Percentiles rank a stretch among this genome's conserved stretches.
phyloP scores from a whole-genome alignment of 2,797 vertebrate genomes.

The Rhinoraja longicauda region DNA sequence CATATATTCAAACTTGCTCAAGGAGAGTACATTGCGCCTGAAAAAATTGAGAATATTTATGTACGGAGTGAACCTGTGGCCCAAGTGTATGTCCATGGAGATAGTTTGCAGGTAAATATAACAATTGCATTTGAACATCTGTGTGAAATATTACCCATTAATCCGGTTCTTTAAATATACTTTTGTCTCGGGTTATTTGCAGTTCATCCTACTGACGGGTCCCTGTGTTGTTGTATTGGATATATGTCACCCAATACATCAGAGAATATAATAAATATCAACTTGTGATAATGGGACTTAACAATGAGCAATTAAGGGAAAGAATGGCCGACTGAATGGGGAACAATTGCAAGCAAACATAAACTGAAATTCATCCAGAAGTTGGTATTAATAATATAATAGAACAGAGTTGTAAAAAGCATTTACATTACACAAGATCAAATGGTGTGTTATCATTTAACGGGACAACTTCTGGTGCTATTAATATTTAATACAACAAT shows the following conservation, averaged over 20 bases:
- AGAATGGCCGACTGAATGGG: neutral
- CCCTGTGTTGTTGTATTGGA: neutral
- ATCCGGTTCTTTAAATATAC: neutral
- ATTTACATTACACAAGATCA: neutral
- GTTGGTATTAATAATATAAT: neutral
- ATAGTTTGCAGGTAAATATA: slow-evolving; percentile 81
- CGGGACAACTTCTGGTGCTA: neutral
- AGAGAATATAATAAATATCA: neutral
- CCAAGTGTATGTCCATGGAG: slow-evolving; percentile 88
- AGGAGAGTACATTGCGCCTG: slow-evolving; percentile 93
- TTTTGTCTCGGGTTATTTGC: neutral
- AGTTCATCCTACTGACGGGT: neutral
- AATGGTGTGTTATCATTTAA: neutral
- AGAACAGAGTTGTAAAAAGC: neutral
- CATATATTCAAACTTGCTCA: slow-evolving; percentile 98
- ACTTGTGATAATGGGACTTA: too few relatives aligned
- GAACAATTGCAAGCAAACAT: neutral
- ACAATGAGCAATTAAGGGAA: neutral
- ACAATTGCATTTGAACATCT: neutral
- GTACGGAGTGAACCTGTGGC: slow-evolving; percentile 85
- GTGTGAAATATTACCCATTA: neutral
- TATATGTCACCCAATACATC: neutral
- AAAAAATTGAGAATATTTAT: slow-evolving; percentile 98
- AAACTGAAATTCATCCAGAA: neutral
- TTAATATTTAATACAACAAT: neutral